Evolutionary conservation across 2,888 invertebrate genomes (phyloP).

Genomic region (Ophion obscuratus): DNA sequence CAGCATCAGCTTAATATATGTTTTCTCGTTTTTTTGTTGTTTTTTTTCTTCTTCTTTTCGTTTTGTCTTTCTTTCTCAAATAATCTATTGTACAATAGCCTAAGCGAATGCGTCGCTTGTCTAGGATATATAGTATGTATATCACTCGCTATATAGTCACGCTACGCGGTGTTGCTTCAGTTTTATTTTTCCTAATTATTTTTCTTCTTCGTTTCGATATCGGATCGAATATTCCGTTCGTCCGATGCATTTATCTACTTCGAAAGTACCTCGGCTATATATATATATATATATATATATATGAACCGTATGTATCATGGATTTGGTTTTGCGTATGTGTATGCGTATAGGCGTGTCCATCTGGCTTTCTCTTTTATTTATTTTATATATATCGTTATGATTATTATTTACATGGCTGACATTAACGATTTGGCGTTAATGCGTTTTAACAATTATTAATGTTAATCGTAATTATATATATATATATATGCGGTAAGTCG

Average conservation of each 20-base stretch:
- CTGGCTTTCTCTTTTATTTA: constrained; percentile 1
- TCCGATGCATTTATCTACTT: constrained; percentile 53
- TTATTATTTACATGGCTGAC: constrained; percentile 69
- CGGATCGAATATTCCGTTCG: constrained; percentile 13
- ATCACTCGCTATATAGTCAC: constrained; percentile 57
- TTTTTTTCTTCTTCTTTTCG: constrained; percentile 9
- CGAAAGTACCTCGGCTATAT: constrained; percentile 58
- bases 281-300: constrained; percentile 26
- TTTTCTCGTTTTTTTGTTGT: constrained; percentile 36
- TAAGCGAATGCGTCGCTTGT: constrained; percentile 57
- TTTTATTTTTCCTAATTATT: not conserved
- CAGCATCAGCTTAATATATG: constrained; percentile 56
- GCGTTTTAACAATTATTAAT: constrained; percentile 67
- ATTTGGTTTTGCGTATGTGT: constrained; percentile 27
- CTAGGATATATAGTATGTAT: constrained; percentile 50
- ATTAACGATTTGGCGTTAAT: constrained; percentile 65
- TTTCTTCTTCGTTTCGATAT: not conserved
- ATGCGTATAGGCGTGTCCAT: constrained; percentile 27
- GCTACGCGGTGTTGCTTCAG: constrained; percentile 32
- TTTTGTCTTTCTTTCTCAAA: constrained; percentile 54
- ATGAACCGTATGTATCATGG: constrained; percentile 13
- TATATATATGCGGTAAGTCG: constrained; percentile 64
- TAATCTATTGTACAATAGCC: constrained; percentile 64
- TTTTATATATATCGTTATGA: constrained; percentile 42
- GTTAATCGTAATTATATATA: constrained; percentile 58